These are phyloP conservation scores for Podocnemis expansa DNA, from an alignment of 2,113 vertebrate species.

Conservation along the genomic window DNA sequence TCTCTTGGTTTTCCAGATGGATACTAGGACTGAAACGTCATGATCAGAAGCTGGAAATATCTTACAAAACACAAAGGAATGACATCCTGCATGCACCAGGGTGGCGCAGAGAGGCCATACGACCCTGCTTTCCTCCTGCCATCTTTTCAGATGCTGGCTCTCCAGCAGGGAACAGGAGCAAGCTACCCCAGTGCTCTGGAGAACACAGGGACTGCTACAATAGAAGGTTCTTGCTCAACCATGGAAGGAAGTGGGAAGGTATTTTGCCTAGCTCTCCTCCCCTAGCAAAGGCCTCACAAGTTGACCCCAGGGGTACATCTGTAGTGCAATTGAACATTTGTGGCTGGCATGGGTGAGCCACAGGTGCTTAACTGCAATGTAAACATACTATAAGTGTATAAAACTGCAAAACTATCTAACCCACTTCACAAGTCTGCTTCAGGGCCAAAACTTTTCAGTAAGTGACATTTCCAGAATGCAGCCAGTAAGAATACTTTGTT, in stretches of 20 bases:
- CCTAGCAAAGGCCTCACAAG: not conserved
- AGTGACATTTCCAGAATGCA: not conserved
- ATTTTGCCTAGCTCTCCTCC: not conserved
- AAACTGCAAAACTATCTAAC: not conserved
- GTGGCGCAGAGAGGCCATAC: not conserved
- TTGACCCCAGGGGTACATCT: not conserved
- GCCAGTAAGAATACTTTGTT: not conserved
- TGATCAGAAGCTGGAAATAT: not conserved
- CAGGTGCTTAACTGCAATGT: not conserved
- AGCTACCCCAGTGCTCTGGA: not conserved
- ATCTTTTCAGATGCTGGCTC: not conserved
- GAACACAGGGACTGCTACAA: not conserved
- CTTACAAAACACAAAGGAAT: not conserved
- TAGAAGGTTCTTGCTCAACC: not conserved
- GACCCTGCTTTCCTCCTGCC: not conserved
- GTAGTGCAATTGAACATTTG: no score
- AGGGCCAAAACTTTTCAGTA: not conserved
- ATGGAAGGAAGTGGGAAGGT: not conserved
- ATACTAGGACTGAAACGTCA: not conserved
- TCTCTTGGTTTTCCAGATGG: not conserved
- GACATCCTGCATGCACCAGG: not conserved
- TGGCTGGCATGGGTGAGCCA: not conserved
- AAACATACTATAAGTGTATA: not conserved
- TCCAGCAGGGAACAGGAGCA: not conserved
- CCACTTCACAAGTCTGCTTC: not conserved